A percentile compares a stretch with the other conserved stretches of the same genome.
These are phyloP conservation scores for Neosilurus hyrtlii DNA, from an alignment of 2,797 vertebrate species.

Conservation along the genomic window DNA sequence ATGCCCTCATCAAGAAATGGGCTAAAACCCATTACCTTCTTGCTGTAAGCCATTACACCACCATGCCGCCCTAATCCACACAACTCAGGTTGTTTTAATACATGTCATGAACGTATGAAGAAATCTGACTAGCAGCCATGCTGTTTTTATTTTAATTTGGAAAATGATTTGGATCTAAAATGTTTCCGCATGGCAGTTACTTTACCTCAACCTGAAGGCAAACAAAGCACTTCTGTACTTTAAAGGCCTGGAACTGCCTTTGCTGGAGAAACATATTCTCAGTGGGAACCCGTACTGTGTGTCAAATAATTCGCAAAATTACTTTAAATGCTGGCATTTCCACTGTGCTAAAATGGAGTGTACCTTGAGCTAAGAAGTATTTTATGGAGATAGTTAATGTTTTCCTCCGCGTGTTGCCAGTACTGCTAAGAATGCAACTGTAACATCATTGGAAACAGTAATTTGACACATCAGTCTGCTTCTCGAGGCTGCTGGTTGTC, in stretches of 20 bases:
- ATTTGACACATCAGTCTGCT: slow-evolving; percentile 20
- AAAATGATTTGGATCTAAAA: neutral
- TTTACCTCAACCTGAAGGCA: neutral
- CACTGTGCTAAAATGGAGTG: neutral
- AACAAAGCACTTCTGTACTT: neutral
- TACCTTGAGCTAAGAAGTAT: slow-evolving; percentile 12
- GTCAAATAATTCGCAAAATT: slow-evolving; percentile 13
- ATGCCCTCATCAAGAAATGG: too few species aligned
- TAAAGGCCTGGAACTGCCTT: slow-evolving; percentile 19
- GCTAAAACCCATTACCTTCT: too few species aligned
- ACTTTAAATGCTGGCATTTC: slow-evolving; percentile 4
- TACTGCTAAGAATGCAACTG: neutral
- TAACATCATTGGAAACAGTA: slow-evolving; percentile 7
- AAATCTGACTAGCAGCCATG: neutral
- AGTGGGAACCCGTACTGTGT: neutral
- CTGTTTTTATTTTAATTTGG: slow-evolving; percentile 9
- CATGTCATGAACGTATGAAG: neutral
- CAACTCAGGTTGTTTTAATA: neutral
- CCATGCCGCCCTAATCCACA: neutral
- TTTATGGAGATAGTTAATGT: slow-evolving; percentile 7
- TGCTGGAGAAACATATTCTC: slow-evolving; percentile 7
- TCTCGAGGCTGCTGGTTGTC: slow-evolving; percentile 2
- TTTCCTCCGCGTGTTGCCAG: neutral
- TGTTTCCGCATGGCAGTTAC: neutral
- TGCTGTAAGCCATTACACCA: too few species aligned